Evolutionary conservation across 2,888 invertebrate genomes (phyloP).

Genomic region (Melipona beecheii): DNA sequence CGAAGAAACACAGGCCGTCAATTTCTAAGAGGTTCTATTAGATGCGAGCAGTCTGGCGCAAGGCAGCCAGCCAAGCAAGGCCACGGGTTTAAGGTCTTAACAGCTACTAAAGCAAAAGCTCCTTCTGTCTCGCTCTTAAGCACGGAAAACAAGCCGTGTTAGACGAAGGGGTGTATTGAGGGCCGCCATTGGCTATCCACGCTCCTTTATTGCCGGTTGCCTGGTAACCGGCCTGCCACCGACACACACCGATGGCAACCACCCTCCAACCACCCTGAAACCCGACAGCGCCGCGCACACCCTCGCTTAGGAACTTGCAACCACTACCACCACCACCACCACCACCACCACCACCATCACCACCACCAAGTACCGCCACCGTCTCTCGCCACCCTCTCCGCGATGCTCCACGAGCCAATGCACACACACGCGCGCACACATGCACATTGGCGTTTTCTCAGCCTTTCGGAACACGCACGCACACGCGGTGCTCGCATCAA

Average conservation of each 20-base stretch:
- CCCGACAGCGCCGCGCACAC: conserved; percentile 65
- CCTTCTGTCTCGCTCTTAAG: conserved; percentile 80
- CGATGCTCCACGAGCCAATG: conserved; percentile 39
- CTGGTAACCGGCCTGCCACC: conserved; percentile 80
- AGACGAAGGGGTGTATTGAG: conserved; percentile 82
- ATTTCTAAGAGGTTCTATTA: conserved; percentile 55
- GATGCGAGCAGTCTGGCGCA: conserved; percentile 38
- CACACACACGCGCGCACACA: background rate
- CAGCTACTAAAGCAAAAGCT: conserved; percentile 84
- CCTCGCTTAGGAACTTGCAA: conserved; percentile 62
- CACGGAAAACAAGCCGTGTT: conserved; percentile 82
- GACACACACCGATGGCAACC: conserved; percentile 73
- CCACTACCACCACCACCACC: conserved; percentile 48
- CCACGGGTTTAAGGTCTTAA: conserved; percentile 80
- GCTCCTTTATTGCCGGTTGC: conserved; percentile 83
- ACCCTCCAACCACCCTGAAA: conserved; percentile 47
- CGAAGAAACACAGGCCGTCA: conserved; percentile 46
- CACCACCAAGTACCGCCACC: conserved; percentile 35
- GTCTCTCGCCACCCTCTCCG: conserved; percentile 48
- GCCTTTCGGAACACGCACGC: background rate
- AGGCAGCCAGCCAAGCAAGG: conserved; percentile 54
- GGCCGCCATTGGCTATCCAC: conserved; percentile 83
- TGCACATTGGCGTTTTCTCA: background rate
- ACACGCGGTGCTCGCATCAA: background rate
- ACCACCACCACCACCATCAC: conserved; percentile 25